Conservation (phyloP, 2,797 vertebrate genomes). For the Glyptemys insculpta region DNA sequence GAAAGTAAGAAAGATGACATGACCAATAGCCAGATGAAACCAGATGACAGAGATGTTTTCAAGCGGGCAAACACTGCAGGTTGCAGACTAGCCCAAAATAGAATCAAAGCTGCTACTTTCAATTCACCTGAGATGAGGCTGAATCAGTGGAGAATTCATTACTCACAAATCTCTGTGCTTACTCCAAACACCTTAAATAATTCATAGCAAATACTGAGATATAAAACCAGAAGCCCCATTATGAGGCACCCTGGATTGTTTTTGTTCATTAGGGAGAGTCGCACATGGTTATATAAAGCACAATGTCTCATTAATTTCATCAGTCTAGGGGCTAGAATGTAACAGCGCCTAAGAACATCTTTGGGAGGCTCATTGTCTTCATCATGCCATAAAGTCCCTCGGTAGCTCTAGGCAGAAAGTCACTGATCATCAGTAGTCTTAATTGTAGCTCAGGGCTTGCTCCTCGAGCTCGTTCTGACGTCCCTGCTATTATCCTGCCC, state of each 20-base stretch:
- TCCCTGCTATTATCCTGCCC: not conserved
- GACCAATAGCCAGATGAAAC: not conserved
- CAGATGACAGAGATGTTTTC: not conserved
- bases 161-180: conserved; percentile 36
- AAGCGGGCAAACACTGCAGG: not conserved
- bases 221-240: conserved; percentile 47
- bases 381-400: not conserved
- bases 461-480: not conserved
- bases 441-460: not conserved
- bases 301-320: conserved; percentile 57
- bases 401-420: not conserved
- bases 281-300: conserved; percentile 36
- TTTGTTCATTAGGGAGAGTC: conserved; percentile 61
- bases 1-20: not conserved
- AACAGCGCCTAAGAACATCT: not conserved
- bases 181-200: conserved; percentile 68
- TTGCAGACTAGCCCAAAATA: not conserved
- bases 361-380: not conserved
- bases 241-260: conserved; percentile 2
- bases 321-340: conserved; percentile 28
- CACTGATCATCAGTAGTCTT: not conserved
- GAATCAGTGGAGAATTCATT: conserved; percentile 60
- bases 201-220: conserved; percentile 52
- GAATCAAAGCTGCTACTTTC: conserved; percentile 32
- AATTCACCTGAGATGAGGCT: conserved; percentile 54